Conservation (phyloP, 2,888 invertebrate genomes). For the Plusia festucae region DNA sequence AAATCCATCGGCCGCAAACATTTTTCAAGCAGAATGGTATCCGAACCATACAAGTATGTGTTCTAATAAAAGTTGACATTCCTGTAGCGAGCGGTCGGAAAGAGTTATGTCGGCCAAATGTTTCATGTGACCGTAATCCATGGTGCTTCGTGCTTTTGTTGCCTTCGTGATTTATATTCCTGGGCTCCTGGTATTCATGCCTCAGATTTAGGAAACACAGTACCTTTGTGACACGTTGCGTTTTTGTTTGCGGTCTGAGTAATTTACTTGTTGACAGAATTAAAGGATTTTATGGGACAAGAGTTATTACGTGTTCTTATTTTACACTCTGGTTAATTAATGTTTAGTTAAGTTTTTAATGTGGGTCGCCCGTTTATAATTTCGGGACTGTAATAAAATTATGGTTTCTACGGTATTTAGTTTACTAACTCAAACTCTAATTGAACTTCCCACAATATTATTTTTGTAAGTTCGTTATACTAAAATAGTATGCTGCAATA, state of each 20-base stretch:
- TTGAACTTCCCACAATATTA: too few relatives aligned
- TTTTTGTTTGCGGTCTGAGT: conserved; percentile 5
- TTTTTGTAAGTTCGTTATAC: too few relatives aligned
- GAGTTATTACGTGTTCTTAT: background rate
- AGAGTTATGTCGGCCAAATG: conserved; percentile 63
- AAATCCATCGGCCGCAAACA: conserved; percentile 29
- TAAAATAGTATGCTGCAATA: too few relatives aligned
- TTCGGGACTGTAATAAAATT: too few relatives aligned
- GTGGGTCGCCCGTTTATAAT: too few relatives aligned
- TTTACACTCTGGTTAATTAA: background rate
- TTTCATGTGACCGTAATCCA: conserved; percentile 58
- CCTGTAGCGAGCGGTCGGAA: conserved; percentile 54
- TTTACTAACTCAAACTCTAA: too few relatives aligned
- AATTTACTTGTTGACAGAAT: conserved; percentile 5
- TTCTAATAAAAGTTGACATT: conserved; percentile 63
- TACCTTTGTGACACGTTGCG: conserved; percentile 3
- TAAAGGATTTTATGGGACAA: background rate
- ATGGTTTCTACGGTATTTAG: too few relatives aligned
- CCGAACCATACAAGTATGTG: conserved; percentile 48
- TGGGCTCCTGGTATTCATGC: conserved; percentile 12
- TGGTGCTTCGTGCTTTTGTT: conserved; percentile 58
- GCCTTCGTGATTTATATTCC: conserved; percentile 50
- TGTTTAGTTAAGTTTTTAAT: too few relatives aligned
- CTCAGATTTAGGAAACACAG: conserved; percentile 7
- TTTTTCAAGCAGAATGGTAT: conserved; percentile 41